phyloP scores from a whole-genome alignment of 2,797 vertebrate species.

The Kryptolebias ocellatus region DNA sequence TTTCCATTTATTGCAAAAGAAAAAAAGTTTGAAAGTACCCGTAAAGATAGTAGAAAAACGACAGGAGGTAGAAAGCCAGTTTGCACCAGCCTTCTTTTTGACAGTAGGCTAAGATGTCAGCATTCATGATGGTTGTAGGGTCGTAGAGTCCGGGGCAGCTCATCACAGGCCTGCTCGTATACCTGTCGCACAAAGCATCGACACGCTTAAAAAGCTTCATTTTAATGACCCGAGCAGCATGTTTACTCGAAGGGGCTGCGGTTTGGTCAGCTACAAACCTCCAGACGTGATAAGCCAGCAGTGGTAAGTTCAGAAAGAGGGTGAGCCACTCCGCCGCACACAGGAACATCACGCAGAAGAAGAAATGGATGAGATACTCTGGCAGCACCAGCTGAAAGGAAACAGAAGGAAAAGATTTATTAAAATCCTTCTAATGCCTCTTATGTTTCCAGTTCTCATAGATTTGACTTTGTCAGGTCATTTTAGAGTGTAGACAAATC shows the following conservation, averaged over 20 bases:
- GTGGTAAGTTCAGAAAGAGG: slow-evolving; percentile 94
- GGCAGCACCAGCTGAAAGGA: slow-evolving; percentile 92
- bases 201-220: not conserved
- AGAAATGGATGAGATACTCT: slow-evolving; percentile 99
- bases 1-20: too few species aligned
- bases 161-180: slow-evolving; percentile 94
- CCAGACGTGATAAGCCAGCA: slow-evolving; percentile 98
- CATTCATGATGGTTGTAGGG: slow-evolving; percentile 99
- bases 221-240: too few species aligned
- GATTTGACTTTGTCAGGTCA: too few species aligned
- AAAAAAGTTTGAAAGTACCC: slow-evolving; percentile 79
- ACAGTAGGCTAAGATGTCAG: slow-evolving; percentile 98
- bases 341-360: slow-evolving; percentile 99
- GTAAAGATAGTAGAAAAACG: slow-evolving; percentile 99
- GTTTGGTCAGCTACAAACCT: slow-evolving; percentile 80
- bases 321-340: slow-evolving; percentile 99
- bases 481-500: too few species aligned
- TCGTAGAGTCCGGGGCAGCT: slow-evolving; percentile 97
- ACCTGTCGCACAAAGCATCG: slow-evolving; percentile 37
- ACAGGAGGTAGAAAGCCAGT: slow-evolving; percentile 97
- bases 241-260: not conserved
- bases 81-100: slow-evolving; percentile 99
- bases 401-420: not conserved
- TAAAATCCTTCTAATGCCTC: not conserved
- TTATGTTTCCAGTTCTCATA: not conserved